Evolutionary conservation across 2,113 vertebrate species (phyloP).

Genomic region (Lepidothrix coronata): DNA sequence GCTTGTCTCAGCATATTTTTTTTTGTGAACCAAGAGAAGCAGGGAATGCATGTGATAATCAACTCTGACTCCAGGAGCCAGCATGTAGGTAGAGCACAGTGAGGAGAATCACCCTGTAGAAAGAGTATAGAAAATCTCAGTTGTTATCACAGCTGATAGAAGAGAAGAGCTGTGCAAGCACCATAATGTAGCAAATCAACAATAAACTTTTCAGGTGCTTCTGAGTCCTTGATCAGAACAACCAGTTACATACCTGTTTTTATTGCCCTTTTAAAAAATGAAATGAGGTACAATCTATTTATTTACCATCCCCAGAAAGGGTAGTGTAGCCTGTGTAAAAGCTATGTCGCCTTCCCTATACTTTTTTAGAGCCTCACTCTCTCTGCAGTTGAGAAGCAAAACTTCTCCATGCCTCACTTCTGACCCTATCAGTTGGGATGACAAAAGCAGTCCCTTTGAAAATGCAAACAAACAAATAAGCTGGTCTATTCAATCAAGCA

Average conservation of each 20-base stretch:
- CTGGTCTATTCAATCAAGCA: not conserved
- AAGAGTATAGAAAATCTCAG: not conserved
- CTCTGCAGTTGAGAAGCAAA: not conserved
- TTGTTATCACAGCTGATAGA: not conserved
- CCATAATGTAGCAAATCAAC: not conserved
- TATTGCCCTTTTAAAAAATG: not conserved
- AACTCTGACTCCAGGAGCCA: not conserved
- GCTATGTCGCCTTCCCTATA: not conserved
- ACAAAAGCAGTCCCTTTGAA: not conserved
- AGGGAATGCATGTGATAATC: not conserved
- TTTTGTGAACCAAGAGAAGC: not conserved
- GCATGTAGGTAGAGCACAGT: not conserved
- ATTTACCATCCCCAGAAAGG: not conserved
- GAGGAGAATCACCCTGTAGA: not conserved
- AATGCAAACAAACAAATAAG: not conserved
- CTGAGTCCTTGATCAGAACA: not conserved
- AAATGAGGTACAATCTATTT: not conserved
- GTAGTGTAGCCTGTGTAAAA: not conserved
- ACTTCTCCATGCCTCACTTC: not conserved
- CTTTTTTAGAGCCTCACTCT: not conserved
- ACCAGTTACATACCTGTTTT: not conserved
- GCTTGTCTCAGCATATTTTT: fast-evolving
- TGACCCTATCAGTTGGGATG: not conserved
- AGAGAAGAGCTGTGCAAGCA: not conserved
- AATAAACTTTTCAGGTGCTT: not conserved